Percentiles rank a stretch among this genome's conserved stretches.
Conservation (phyloP, 2,113 vertebrate genomes). For the Noturus placidus region DNA sequence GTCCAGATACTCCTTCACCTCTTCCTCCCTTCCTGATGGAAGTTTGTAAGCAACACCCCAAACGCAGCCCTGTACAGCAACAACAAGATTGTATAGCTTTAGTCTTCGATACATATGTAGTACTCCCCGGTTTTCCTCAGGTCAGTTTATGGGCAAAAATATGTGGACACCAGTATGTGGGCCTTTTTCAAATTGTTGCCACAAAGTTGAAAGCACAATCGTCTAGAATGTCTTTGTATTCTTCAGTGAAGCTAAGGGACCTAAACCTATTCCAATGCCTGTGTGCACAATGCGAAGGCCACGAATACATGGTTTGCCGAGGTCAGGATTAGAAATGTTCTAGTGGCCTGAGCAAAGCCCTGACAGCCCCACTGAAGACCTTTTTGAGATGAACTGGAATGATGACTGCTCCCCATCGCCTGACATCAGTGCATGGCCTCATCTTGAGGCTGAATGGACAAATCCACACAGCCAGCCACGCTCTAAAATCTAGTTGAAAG, state of each 20-base stretch:
- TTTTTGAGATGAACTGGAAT: neutral
- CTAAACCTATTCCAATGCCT: neutral
- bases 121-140: neutral
- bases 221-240: neutral
- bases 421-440: neutral
- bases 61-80: constrained; percentile 80
- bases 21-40: constrained; percentile 84
- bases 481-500: neutral
- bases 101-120: neutral
- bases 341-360: neutral
- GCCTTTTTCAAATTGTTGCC: neutral
- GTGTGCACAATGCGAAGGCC: neutral
- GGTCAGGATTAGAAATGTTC: neutral
- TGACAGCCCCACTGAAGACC: neutral
- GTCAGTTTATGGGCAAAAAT: neutral
- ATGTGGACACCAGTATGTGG: neutral
- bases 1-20: constrained; percentile 92
- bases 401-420: neutral
- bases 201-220: neutral
- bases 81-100: neutral
- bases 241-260: neutral
- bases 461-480: neutral
- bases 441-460: neutral
- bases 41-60: constrained; percentile 95
- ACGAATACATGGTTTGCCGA: neutral